Evolutionary conservation across 23 tunicate genomes (phyloP).

Genomic region (Oikopleura dioica): DNA sequence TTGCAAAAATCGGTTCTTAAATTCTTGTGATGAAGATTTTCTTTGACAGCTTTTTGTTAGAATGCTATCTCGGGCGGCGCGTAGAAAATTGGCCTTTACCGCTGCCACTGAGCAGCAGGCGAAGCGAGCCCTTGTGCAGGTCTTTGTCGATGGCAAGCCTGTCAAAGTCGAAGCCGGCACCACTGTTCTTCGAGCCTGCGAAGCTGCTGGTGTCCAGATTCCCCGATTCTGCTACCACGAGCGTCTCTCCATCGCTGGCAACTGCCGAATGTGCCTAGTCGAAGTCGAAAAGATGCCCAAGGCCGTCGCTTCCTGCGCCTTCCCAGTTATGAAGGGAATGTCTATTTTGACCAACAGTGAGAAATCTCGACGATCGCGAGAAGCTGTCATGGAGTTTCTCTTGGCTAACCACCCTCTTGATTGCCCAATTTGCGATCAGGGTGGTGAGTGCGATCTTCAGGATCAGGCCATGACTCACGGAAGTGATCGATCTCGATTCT

Average conservation of each 20-base stretch:
- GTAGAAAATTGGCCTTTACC: neutral
- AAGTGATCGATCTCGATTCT: slow-evolving; percentile 63
- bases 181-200: slow-evolving; percentile 85
- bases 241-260: slow-evolving; percentile 86
- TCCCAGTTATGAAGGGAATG: slow-evolving; percentile 98
- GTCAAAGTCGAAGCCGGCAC: slow-evolving; percentile 50
- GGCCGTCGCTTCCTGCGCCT: slow-evolving; percentile 87
- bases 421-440: slow-evolving; percentile 98
- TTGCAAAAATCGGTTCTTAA: too few relatives aligned
- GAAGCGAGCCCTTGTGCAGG: slow-evolving; percentile 8
- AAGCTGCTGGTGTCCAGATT: slow-evolving; percentile 90
- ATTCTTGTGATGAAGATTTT: too few relatives aligned
- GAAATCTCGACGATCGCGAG: slow-evolving; percentile 84
- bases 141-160: slow-evolving; percentile 40
- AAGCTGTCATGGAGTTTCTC: slow-evolving; percentile 98
- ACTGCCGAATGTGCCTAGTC: slow-evolving; percentile 94
- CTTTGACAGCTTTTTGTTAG: neutral
- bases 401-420: slow-evolving; percentile 94
- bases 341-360: slow-evolving; percentile 65
- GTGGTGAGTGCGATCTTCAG: slow-evolving; percentile 93
- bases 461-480: slow-evolving; percentile 99
- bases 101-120: neutral
- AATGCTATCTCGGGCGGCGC: neutral
- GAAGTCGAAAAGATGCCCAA: slow-evolving; percentile 76
- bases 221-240: slow-evolving; percentile 95